These are phyloP conservation scores for Lacerta viridis DNA, from an alignment of 2,797 vertebrate species.

Conservation along the genomic window DNA sequence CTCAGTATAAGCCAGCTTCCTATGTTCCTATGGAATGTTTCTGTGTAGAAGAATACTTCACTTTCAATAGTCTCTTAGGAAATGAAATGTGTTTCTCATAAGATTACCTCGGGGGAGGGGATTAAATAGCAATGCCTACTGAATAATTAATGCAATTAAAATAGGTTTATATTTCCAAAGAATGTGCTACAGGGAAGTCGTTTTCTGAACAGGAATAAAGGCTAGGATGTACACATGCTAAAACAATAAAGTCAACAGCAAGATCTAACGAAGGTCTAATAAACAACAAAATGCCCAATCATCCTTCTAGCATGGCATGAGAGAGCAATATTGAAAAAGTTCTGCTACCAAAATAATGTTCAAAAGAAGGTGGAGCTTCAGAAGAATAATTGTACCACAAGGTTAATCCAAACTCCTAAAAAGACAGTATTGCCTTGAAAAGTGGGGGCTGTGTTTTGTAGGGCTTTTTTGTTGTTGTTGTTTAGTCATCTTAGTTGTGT, in stretches of 20 bases:
- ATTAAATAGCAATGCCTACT: slow-evolving; percentile 19
- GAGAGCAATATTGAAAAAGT: slow-evolving; percentile 29
- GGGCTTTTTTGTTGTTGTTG: too few relatives aligned
- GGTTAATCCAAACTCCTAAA: fast-evolving
- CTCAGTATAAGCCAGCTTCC: too few relatives aligned
- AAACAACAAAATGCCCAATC: slow-evolving; percentile 44
- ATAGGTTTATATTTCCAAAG: background rate
- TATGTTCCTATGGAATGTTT: background rate
- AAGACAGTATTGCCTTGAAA: background rate
- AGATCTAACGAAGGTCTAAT: background rate
- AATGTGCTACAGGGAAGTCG: slow-evolving; percentile 26
- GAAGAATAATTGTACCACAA: too few relatives aligned
- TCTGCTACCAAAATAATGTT: background rate
- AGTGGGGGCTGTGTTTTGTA: too few relatives aligned
- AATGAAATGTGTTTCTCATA: slow-evolving; percentile 36
- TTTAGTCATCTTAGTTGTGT: too few relatives aligned
- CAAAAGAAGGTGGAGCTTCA: background rate
- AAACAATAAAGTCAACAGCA: slow-evolving; percentile 47
- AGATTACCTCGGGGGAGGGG: slow-evolving; percentile 24
- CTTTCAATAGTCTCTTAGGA: background rate
- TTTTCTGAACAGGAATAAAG: slow-evolving; percentile 26
- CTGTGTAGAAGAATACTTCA: background rate
- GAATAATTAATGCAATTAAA: slow-evolving; percentile 49
- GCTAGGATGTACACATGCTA: slow-evolving; percentile 52
- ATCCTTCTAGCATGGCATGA: slow-evolving; percentile 8